Evolutionary conservation across 64 coral and sea anemone genomes (phyloP), one percentile per base, ranked within the genome.

Genomic region (Dendrophyllia cribrosa): DNA sequence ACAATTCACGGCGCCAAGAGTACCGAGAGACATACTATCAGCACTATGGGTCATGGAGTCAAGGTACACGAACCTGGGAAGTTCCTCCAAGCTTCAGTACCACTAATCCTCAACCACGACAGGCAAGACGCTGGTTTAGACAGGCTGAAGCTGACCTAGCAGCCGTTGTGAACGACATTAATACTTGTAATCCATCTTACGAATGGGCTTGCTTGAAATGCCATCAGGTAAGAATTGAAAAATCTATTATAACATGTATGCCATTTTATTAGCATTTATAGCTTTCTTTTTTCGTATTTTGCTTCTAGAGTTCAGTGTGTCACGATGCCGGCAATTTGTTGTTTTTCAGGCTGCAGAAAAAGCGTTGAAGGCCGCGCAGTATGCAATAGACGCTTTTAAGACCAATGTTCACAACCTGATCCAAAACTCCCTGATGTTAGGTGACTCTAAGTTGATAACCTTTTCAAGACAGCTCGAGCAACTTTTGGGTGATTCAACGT

Each of bases 161-260:
- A 51, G 70, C 90, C 62, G 90, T 59, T 2, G 7, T 51, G 5
- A 92, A 86, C 44, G 90, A 91, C 47, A 50, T 51, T 7, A 2
- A 26, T 43, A 22, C 46, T 74, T 26, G 51, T 14, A 76, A 70
- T 8, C 43, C 67, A 4, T 91, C 51, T 43, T 69, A 68, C 59
- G 88, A 89, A 68, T 89, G 87, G 88, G 87, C 88, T 0, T 89
- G 88, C 88, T 89, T 89, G 23, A 89, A 89, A 43, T 79, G 74
- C 4, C 88, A 89, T 34, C 34, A 34, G 34, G 34, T 34, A 34
- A 34, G 34, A 34, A 34, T 34, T 1, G 0, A 34, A 34, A 34
- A 34, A n/a, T n/a, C n/a, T n/a, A n/a, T n/a, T n/a, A n/a, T n/a
- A n/a, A 34, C 34, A 34, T 34, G 2, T 34, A 34, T 34, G 34